Conservation (phyloP, 2,113 vertebrate genomes). For the Gallinago jamesoni region DNA sequence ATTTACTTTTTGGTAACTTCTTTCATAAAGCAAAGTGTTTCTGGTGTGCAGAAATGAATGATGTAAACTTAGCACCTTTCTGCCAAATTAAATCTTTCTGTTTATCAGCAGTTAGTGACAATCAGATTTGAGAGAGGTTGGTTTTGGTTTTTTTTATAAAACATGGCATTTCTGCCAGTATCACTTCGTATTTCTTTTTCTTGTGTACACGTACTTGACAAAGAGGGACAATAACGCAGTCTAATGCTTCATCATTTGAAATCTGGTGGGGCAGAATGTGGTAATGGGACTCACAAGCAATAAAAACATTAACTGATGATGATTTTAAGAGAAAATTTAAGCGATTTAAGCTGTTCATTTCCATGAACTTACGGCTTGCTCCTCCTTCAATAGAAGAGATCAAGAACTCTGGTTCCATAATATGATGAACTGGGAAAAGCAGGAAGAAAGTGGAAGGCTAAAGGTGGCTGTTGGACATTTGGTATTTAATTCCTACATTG, state of each 20-base stretch:
- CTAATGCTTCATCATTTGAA: not conserved
- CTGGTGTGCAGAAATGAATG: not conserved
- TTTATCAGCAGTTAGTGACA: not conserved
- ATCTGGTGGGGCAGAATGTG: not conserved
- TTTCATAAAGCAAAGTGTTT: not conserved
- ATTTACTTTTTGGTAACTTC: not conserved
- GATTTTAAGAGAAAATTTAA: not conserved
- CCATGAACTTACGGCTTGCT: not conserved
- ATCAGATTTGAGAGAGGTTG: not conserved
- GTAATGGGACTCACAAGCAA: not conserved
- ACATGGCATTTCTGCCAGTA: not conserved
- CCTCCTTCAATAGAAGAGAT: not conserved
- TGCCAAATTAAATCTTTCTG: not conserved
- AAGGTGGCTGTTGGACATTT: not conserved
- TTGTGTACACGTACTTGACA: not conserved
- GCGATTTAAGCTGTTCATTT: not conserved
- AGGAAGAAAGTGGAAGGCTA: not conserved
- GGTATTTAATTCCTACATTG: not conserved
- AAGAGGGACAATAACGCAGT: not conserved
- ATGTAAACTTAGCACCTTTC: not conserved
- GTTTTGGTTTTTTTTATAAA: not conserved
- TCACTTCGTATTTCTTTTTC: not conserved
- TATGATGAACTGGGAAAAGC: not conserved
- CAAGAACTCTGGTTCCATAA: not conserved
- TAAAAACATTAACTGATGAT: not conserved